Percentiles rank a stretch among this genome's conserved stretches.
Conservation (phyloP, 1,140 invertebrate genomes). For the Panonychus citri region DNA sequence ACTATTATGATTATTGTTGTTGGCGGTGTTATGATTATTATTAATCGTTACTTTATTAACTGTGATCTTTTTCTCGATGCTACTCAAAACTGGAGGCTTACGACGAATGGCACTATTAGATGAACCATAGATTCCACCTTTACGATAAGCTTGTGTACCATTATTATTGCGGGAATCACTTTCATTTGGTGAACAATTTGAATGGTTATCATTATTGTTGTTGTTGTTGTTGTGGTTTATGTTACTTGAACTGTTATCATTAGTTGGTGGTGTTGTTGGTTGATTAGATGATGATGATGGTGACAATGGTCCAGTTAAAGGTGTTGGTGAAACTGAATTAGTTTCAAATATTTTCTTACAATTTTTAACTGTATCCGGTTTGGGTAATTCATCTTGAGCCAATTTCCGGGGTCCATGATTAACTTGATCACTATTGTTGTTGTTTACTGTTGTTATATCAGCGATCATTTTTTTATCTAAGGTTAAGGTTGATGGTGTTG, state of each 20-base stretch:
- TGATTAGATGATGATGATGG: not conserved
- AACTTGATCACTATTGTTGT: too few species aligned
- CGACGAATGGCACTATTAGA: not conserved
- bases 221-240: too few species aligned
- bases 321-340: not conserved
- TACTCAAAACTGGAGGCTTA: conserved; percentile 12
- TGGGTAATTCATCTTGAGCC: conserved; percentile 40
- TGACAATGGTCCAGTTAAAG: not conserved
- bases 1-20: not conserved
- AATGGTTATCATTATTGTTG: not conserved
- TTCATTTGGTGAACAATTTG: not conserved
- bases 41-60: not conserved
- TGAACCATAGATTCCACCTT: not conserved
- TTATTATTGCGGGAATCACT: not conserved
- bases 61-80: conserved; percentile 13
- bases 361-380: conserved; percentile 57
- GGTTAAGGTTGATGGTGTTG: too few species aligned
- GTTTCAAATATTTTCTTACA: conserved; percentile 55
- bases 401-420: not conserved
- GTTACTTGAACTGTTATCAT: too few species aligned
- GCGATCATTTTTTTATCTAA: too few species aligned
- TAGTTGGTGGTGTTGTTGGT: too few species aligned
- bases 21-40: too few species aligned
- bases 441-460: too few species aligned
- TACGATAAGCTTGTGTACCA: too few species aligned